Evolutionary conservation across 2,888 invertebrate genomes (phyloP).

Genomic region (Folsomia manolachei): DNA sequence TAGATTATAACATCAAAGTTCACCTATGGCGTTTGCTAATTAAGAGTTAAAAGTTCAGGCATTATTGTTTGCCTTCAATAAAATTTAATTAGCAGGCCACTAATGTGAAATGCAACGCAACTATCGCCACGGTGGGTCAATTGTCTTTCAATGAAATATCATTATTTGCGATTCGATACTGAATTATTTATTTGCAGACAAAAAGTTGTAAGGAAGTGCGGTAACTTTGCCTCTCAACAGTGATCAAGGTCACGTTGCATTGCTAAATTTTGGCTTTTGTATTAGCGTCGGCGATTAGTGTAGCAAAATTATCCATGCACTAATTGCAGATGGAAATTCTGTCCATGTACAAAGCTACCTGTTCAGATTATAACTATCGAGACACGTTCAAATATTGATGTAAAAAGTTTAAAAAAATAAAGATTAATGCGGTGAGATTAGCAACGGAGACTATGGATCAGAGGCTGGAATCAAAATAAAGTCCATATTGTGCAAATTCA

Average conservation of each 20-base stretch:
- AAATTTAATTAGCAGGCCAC: not conserved
- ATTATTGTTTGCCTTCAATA: too few species aligned
- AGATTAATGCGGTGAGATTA: not conserved
- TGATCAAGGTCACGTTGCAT: not conserved
- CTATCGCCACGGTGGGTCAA: not conserved
- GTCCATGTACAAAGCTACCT: not conserved
- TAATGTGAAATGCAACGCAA: not conserved
- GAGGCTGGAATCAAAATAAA: constrained; percentile 1
- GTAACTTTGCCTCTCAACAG: not conserved
- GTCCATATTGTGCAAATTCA: not conserved
- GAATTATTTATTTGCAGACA: not conserved
- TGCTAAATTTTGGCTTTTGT: not conserved
- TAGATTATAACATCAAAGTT: too few species aligned
- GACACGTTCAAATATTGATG: not conserved
- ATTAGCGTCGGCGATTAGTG: not conserved
- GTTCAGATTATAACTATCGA: not conserved
- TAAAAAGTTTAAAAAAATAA: not conserved
- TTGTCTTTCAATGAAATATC: not conserved
- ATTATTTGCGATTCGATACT: constrained; percentile 1
- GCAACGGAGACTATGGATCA: too few species aligned
- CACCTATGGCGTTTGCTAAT: too few species aligned
- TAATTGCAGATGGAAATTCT: constrained; percentile 1
- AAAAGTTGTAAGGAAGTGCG: constrained; percentile 5
- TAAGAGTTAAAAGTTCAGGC: too few species aligned
- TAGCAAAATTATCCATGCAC: not conserved